phyloP scores from a whole-genome alignment of 2,888 invertebrate genomes.

The Malthinus flaveolus region DNA sequence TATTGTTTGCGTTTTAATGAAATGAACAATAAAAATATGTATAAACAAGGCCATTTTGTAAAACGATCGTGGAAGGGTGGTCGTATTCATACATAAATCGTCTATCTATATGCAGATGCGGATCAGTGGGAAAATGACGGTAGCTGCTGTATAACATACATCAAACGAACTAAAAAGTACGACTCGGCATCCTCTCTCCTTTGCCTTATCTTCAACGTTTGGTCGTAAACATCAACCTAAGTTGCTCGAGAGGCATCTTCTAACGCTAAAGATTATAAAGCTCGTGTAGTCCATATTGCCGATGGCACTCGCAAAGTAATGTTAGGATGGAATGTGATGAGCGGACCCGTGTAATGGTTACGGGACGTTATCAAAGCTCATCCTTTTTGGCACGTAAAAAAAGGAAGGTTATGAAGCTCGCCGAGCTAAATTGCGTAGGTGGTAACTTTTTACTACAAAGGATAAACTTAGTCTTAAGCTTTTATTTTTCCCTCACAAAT shows the following conservation, averaged over 20 bases:
- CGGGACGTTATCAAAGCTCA: slow-evolving; percentile 46
- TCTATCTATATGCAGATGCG: slow-evolving; percentile 42
- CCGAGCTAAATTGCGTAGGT: slow-evolving; percentile 47
- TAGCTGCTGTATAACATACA: slow-evolving; percentile 17
- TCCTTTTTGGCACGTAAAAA: slow-evolving; percentile 46
- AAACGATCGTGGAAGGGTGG: slow-evolving; percentile 8
- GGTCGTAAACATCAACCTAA: slow-evolving; percentile 22
- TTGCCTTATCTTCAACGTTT: slow-evolving; percentile 17
- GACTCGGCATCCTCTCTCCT: slow-evolving; percentile 9
- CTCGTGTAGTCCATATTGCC: slow-evolving; percentile 21
- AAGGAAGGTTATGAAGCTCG: slow-evolving; percentile 40
- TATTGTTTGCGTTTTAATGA: slow-evolving; percentile 18
- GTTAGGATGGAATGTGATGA: slow-evolving; percentile 40
- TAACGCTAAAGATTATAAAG: slow-evolving; percentile 33
- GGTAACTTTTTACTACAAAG: slow-evolving; percentile 50
- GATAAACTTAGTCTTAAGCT: slow-evolving; percentile 42
- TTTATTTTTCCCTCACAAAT: slow-evolving; percentile 32
- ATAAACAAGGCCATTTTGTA: slow-evolving; percentile 18
- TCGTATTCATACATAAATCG: slow-evolving; percentile 32
- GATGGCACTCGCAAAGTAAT: slow-evolving; percentile 39
- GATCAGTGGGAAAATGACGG: slow-evolving; percentile 22
- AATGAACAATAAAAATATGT: slow-evolving; percentile 17
- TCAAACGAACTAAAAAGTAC: slow-evolving; percentile 26
- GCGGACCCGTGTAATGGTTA: slow-evolving; percentile 45
- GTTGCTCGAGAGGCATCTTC: slow-evolving; percentile 22